phyloP scores from a whole-genome alignment of 1,140 invertebrate species.

The Cherax quadricarinatus region DNA sequence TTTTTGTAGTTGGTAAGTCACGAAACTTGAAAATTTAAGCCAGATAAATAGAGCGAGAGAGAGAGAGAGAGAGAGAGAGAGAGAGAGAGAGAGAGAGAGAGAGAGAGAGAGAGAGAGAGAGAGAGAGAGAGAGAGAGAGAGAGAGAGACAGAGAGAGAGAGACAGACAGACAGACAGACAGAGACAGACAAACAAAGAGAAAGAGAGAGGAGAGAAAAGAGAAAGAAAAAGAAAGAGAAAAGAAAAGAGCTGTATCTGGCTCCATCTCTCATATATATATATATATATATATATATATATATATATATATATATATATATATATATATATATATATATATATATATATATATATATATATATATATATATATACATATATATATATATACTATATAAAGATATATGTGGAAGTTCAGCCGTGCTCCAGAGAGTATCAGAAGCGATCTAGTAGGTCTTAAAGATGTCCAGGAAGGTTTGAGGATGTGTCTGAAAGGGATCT shows the following conservation, averaged over 20 bases:
- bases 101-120: neutral
- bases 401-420: neutral
- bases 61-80: neutral
- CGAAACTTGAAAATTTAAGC: no score
- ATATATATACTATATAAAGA: neutral
- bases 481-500: neutral
- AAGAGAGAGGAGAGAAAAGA: neutral
- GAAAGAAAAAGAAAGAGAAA: neutral
- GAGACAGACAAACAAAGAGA: neutral
- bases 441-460: neutral
- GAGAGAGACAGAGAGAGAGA: neutral
- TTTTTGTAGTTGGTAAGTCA: no score
- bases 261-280: no score
- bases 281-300: no score
- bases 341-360: no score
- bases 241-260: no score
- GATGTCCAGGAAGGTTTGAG: neutral
- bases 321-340: no score
- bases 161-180: slow-evolving; percentile 1
- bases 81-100: neutral
- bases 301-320: no score
- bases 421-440: neutral
- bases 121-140: neutral
- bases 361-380: neutral
- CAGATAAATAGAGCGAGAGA: no score